Evolutionary conservation across 2,113 vertebrate genomes (phyloP).

Genomic region (Dendropsophus ebraccatus): DNA sequence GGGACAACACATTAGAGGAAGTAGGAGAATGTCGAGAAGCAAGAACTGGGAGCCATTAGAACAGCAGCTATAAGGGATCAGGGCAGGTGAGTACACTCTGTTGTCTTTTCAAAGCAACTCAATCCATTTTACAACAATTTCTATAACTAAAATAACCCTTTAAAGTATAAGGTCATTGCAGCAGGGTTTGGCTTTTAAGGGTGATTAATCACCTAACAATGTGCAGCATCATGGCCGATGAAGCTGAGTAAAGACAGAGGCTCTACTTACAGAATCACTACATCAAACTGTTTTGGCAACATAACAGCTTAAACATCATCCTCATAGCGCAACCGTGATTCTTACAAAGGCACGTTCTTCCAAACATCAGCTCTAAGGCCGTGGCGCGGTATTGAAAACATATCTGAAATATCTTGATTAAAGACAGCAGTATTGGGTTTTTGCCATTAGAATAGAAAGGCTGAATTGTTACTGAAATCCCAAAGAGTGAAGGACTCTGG

Average conservation of each 20-base stretch:
- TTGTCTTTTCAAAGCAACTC: too few species aligned
- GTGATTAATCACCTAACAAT: background rate
- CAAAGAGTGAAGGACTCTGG: conserved; percentile 69
- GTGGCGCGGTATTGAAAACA: conserved; percentile 65
- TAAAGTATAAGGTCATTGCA: background rate
- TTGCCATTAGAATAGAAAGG: conserved; percentile 79
- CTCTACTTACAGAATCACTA: background rate
- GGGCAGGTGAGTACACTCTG: too few species aligned
- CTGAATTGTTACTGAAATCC: conserved; percentile 77
- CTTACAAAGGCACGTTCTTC: conserved; percentile 29
- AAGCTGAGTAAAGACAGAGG: conserved; percentile 1
- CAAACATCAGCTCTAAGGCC: conserved; percentile 25
- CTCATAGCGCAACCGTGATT: background rate
- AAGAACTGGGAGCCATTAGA: too few species aligned
- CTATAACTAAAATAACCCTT: too few species aligned
- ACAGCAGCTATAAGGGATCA: too few species aligned
- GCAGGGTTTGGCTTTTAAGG: background rate
- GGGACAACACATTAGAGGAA: too few species aligned
- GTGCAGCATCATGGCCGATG: background rate
- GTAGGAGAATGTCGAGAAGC: too few species aligned
- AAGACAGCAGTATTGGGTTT: conserved; percentile 75
- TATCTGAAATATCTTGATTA: conserved; percentile 75
- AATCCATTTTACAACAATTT: too few species aligned
- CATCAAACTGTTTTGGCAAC: conserved; percentile 35
- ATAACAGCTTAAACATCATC: conserved; percentile 10